phyloP scores from a whole-genome alignment of 2,888 invertebrate species.

The Apotomis turbidana region DNA sequence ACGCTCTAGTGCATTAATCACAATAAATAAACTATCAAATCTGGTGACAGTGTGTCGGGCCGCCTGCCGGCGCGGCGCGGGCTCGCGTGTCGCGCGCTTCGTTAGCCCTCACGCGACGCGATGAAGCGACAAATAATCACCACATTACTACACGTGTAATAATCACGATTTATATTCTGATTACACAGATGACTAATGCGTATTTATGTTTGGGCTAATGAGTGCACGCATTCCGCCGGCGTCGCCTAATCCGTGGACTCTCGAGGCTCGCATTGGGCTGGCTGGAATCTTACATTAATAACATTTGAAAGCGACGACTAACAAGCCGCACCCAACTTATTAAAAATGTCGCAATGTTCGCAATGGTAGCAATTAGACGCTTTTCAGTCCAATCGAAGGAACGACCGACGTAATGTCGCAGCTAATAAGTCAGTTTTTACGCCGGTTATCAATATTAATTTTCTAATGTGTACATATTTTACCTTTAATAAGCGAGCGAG shows the following conservation, averaged over 20 bases:
- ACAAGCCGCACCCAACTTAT: neutral
- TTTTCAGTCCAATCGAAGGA: conserved; percentile 9
- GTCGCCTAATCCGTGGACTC: conserved; percentile 28
- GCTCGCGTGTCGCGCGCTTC: conserved; percentile 31
- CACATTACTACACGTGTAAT: conserved; percentile 36
- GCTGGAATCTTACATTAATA: conserved; percentile 13
- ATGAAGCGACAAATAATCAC: conserved; percentile 35
- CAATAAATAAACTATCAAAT: conserved; percentile 29
- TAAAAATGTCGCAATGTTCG: conserved; percentile 35
- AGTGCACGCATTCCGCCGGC: conserved; percentile 23
- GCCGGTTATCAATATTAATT: conserved; percentile 33
- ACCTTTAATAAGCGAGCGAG: conserved; percentile 25
- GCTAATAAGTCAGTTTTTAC: conserved; percentile 27
- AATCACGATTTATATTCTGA: conserved; percentile 41
- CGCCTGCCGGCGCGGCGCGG: neutral
- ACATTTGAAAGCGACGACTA: neutral
- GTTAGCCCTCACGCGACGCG: conserved; percentile 34
- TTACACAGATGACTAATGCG: conserved; percentile 39
- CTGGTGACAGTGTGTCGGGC: conserved; percentile 3
- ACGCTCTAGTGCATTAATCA: conserved; percentile 27
- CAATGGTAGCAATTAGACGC: conserved; percentile 19
- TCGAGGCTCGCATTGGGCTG: neutral
- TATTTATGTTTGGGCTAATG: conserved; percentile 39
- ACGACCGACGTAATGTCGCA: conserved; percentile 17
- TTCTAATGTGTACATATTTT: conserved; percentile 34